These are phyloP conservation scores for Aramus guarauna DNA, from an alignment of 2,113 vertebrate species.

Conservation along the genomic window DNA sequence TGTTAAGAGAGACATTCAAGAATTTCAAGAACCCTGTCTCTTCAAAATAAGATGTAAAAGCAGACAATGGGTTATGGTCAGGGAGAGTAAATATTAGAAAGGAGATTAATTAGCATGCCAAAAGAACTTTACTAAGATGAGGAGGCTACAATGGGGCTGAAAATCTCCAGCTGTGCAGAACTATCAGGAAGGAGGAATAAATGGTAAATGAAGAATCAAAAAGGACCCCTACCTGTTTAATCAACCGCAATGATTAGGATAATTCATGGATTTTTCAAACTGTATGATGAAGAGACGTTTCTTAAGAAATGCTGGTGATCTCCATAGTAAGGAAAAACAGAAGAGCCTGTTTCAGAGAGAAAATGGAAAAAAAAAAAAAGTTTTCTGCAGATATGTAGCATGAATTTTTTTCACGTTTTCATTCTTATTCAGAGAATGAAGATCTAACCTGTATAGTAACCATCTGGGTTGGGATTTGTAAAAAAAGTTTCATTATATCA, in stretches of 20 bases:
- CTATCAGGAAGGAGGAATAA: conserved; percentile 16
- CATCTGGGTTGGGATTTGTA: neutral
- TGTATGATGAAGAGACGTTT: neutral
- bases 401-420: neutral
- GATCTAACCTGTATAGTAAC: neutral
- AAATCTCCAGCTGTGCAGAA: conserved; percentile 41
- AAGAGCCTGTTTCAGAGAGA: neutral
- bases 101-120: conserved; percentile 58
- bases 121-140: conserved; percentile 33
- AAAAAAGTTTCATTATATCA: neutral
- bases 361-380: neutral
- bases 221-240: conserved; percentile 22
- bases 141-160: conserved; percentile 16
- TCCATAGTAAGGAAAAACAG: neutral
- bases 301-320: neutral
- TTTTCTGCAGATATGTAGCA: neutral
- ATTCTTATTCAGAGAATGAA: neutral
- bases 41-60: conserved; percentile 46
- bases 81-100: conserved; percentile 45
- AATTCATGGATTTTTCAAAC: conserved; percentile 6
- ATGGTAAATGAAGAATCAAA: neutral
- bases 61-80: conserved; percentile 37
- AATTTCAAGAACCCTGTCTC: conserved; percentile 10
- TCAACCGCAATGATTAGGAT: neutral
- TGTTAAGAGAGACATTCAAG: conserved; percentile 17